Conservation (phyloP, 2,888 invertebrate genomes). For the Erebia epiphron region DNA sequence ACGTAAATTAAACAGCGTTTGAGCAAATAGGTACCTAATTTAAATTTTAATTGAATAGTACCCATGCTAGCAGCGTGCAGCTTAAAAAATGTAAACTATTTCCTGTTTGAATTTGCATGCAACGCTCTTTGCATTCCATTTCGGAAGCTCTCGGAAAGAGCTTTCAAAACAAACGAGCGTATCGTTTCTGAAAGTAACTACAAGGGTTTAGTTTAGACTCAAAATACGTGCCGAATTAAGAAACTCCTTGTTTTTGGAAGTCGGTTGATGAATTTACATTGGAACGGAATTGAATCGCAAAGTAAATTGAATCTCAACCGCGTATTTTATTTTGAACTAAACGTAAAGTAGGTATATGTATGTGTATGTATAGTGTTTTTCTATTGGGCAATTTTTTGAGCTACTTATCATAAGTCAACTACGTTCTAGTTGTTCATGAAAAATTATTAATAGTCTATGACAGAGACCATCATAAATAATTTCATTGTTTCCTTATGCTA, state of each 20-base stretch:
- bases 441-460: too few species aligned
- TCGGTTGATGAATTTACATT: not conserved
- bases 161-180: not conserved
- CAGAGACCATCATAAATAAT: too few species aligned
- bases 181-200: constrained; percentile 1
- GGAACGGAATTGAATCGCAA: constrained; percentile 6
- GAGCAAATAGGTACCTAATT: not conserved
- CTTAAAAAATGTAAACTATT: constrained; percentile 5
- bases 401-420: too few species aligned
- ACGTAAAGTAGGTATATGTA: too few species aligned
- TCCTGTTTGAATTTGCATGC: constrained; percentile 13
- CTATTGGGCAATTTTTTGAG: too few species aligned
- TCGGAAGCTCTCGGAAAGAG: not conserved
- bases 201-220: not conserved
- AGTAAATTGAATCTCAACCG: not conserved
- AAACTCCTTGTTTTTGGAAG: too few species aligned
- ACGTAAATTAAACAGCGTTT: not conserved
- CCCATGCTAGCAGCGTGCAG: not conserved
- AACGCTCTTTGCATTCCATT: constrained; percentile 6
- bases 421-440: too few species aligned
- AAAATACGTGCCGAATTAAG: not conserved
- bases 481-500: too few species aligned
- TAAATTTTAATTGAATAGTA: not conserved
- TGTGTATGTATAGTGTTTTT: not conserved
- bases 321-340: constrained; percentile 10